phyloP scores from a whole-genome alignment of 2,888 invertebrate species.

The Hyalella azteca region DNA sequence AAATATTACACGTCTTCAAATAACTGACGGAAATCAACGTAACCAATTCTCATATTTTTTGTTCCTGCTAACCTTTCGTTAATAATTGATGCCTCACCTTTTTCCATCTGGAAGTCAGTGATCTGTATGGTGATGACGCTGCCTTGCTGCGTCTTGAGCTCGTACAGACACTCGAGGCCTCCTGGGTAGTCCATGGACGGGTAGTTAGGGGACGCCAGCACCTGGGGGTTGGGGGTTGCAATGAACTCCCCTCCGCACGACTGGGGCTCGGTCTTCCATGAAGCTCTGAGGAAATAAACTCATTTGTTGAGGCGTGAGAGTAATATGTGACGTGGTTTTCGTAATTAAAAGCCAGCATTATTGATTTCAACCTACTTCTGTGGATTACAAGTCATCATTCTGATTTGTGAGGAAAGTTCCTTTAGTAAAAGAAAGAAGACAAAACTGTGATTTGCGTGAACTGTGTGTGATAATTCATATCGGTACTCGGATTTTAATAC shows the following conservation, averaged over 20 bases:
- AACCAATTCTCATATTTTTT: no score
- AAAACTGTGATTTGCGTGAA: no score
- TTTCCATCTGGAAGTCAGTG: constrained; percentile 77
- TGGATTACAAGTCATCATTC: no score
- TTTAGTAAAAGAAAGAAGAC: no score
- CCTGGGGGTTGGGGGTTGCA: constrained; percentile 87
- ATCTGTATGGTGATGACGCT: constrained; percentile 91
- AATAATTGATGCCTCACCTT: constrained; percentile 37
- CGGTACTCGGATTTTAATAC: no score
- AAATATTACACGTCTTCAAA: no score
- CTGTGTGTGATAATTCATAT: no score
- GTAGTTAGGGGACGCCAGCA: constrained; percentile 88
- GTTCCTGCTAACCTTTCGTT: no score
- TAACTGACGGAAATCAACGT: no score
- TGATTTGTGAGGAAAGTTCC: no score
- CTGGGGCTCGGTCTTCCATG: constrained; percentile 94
- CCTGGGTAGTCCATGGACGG: constrained; percentile 87
- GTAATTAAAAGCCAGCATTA: not conserved
- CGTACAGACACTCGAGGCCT: constrained; percentile 93
- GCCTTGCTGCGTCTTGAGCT: constrained; percentile 85
- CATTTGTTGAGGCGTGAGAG: no score
- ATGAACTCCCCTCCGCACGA: constrained; percentile 86
- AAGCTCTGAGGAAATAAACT: constrained; percentile 71
- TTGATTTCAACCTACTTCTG: no score
- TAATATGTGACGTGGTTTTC: not conserved